These are phyloP conservation scores for Neosilurus hyrtlii DNA, from an alignment of 2,797 vertebrate species.

Conservation along the genomic window DNA sequence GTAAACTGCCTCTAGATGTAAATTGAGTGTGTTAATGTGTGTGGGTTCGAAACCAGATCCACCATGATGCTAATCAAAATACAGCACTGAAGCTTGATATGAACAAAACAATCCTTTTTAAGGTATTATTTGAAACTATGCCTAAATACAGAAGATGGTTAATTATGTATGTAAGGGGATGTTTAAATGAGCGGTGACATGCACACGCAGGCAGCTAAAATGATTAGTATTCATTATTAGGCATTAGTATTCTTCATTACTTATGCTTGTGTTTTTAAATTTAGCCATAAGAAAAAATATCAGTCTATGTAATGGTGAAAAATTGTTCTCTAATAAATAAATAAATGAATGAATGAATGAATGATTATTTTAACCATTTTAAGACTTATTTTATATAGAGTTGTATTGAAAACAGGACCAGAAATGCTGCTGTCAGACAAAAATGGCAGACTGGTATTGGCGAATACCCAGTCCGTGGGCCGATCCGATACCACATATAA, in stretches of 20 bases:
- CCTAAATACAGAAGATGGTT: neutral
- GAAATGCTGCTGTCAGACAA: too few relatives aligned
- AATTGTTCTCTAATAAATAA: neutral
- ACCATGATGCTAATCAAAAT: neutral
- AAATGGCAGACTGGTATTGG: too few relatives aligned
- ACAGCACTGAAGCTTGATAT: neutral
- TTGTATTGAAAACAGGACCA: too few relatives aligned
- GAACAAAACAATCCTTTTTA: neutral
- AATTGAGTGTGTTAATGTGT: neutral
- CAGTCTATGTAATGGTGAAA: neutral
- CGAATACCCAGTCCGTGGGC: too few relatives aligned
- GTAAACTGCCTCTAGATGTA: neutral
- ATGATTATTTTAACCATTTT: too few relatives aligned
- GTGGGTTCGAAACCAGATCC: neutral
- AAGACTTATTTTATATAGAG: too few relatives aligned
- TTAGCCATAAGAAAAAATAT: neutral
- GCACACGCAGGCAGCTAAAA: neutral
- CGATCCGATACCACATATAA: too few relatives aligned
- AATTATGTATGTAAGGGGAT: neutral
- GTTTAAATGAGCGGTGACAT: neutral
- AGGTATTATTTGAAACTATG: neutral
- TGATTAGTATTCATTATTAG: neutral
- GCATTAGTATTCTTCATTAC: neutral
- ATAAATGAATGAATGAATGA: too few relatives aligned
- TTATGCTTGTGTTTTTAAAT: neutral